These are phyloP conservation scores for Amphimedon queenslandica DNA, from an alignment of 37 sponge, comb jelly and placozoan species.

Conservation along the genomic window DNA sequence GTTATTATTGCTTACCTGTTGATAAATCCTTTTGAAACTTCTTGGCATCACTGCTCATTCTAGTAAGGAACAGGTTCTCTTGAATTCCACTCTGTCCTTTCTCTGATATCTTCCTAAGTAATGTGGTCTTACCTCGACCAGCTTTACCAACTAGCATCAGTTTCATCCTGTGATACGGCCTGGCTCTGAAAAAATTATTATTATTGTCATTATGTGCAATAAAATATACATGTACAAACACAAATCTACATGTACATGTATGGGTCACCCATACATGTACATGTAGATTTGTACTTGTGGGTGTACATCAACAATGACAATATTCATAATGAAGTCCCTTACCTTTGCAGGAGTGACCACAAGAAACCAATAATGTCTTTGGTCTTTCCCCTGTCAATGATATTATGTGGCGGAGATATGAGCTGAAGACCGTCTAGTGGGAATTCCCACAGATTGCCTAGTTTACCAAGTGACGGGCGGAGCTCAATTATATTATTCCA, in stretches of 20 bases:
- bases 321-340: no score
- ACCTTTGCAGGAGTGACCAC: constrained; percentile 71
- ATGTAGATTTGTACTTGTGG: neutral
- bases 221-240: neutral
- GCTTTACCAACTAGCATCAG: constrained; percentile 86
- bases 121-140: constrained; percentile 75
- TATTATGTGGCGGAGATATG: constrained; percentile 77
- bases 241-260: no score
- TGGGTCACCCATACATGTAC: no score
- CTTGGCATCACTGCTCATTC: neutral
- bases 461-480: constrained; percentile 60
- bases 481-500: constrained; percentile 72
- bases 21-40: neutral
- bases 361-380: constrained; percentile 86
- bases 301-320: no score
- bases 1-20: no score
- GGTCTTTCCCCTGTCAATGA: constrained; percentile 72
- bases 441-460: constrained; percentile 77
- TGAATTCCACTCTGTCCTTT: constrained; percentile 56
- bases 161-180: constrained; percentile 87
- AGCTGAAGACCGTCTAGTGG: constrained; percentile 73
- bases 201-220: no score
- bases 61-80: constrained; percentile 42
- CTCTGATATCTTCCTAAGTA: constrained; percentile 59
- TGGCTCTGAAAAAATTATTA: constrained; percentile 63